Conservation (phyloP, 2,888 invertebrate species). For the Hylaea fasciaria region DNA sequence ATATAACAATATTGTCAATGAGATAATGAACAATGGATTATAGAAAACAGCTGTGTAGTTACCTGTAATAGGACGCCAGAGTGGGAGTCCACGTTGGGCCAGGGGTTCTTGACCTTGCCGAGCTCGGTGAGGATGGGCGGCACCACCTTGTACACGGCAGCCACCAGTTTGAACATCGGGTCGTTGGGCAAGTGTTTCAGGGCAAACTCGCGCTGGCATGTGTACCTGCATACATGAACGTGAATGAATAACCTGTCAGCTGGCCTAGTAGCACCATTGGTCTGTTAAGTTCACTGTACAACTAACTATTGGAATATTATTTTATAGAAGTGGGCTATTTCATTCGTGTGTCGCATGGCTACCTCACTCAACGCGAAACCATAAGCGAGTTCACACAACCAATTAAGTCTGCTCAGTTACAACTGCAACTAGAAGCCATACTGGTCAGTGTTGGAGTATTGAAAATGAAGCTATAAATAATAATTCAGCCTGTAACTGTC, state of each 20-base stretch:
- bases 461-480: too few relatives aligned
- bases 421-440: too few relatives aligned
- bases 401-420: too few relatives aligned
- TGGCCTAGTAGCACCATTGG: too few relatives aligned
- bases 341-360: too few relatives aligned
- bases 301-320: neutral
- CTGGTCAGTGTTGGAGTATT: too few relatives aligned
- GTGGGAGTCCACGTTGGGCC: slow-evolving; percentile 99
- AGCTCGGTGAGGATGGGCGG: slow-evolving; percentile 96
- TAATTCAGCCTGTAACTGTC: too few relatives aligned
- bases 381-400: too few relatives aligned
- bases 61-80: slow-evolving; percentile 96
- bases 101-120: slow-evolving; percentile 98
- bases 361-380: too few relatives aligned
- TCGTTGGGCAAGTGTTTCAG: slow-evolving; percentile 97
- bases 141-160: slow-evolving; percentile 95
- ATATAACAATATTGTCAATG: too few relatives aligned
- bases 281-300: neutral
- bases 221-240: slow-evolving; percentile 83
- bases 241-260: too few relatives aligned
- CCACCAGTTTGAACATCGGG: slow-evolving; percentile 95
- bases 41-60: slow-evolving; percentile 12
- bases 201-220: slow-evolving; percentile 97
- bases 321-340: too few relatives aligned
- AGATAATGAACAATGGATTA: neutral